Conservation (phyloP, 2,113 vertebrate genomes). For the Ageneiosus marmoratus region DNA sequence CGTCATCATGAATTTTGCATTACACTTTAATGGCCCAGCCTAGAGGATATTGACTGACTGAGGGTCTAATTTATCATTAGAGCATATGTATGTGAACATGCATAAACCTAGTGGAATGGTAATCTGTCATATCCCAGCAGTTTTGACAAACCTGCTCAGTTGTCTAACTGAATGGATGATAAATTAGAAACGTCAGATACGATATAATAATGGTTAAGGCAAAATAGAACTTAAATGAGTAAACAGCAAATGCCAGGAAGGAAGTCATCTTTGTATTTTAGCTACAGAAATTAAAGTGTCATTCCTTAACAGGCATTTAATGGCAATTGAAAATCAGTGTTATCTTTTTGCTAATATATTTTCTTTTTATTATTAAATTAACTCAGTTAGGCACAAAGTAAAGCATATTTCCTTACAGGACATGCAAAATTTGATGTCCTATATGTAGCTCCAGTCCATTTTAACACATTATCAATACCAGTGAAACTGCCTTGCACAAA, state of each 20-base stretch:
- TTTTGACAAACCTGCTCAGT: slow-evolving; percentile 41
- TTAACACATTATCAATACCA: background rate
- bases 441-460: background rate
- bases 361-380: background rate
- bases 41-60: slow-evolving; percentile 50
- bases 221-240: slow-evolving; percentile 12
- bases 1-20: slow-evolving; percentile 54
- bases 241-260: slow-evolving; percentile 5
- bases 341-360: background rate
- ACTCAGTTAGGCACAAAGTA: background rate
- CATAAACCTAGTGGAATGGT: slow-evolving; percentile 42
- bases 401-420: background rate
- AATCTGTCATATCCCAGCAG: slow-evolving; percentile 42
- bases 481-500: background rate
- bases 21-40: slow-evolving; percentile 44
- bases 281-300: no score
- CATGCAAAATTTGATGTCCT: background rate
- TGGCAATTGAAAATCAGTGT: background rate
- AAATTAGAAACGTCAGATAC: slow-evolving; percentile 42
- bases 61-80: slow-evolving; percentile 49
- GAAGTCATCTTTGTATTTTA: background rate
- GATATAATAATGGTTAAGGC: slow-evolving; percentile 29
- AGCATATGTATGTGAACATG: slow-evolving; percentile 44
- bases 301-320: background rate
- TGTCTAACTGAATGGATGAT: slow-evolving; percentile 42